A percentile compares a stretch with the other conserved stretches of the same genome.
Evolutionary conservation across 2,113 vertebrate genomes (phyloP).

Genomic region (Pavo muticus): DNA sequence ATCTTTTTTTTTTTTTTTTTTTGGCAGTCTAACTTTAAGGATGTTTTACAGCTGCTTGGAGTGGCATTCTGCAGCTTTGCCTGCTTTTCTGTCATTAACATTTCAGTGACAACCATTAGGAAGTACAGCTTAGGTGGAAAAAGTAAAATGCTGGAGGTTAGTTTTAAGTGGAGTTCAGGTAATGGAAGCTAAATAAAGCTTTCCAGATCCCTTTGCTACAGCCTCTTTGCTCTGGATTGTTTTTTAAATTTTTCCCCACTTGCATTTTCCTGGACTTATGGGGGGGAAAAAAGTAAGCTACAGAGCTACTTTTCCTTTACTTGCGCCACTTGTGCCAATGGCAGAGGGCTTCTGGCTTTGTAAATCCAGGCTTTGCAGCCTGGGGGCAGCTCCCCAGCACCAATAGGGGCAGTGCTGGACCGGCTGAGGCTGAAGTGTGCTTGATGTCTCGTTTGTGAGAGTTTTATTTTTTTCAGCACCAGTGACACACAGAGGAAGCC

Average conservation of each 20-base stretch:
- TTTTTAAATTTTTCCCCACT: background rate
- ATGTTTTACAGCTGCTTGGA: background rate
- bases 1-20: background rate
- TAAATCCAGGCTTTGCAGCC: background rate
- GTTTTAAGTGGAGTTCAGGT: background rate
- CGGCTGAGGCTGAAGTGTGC: fast-evolving
- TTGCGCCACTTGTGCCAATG: background rate
- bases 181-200: background rate
- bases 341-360: background rate
- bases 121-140: background rate
- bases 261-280: background rate
- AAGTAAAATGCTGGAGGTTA: background rate
- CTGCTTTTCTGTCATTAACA: background rate
- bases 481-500: background rate
- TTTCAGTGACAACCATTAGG: background rate
- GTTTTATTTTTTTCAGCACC: background rate
- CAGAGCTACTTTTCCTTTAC: background rate
- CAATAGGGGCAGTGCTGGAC: fast-evolving
- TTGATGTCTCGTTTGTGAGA: background rate
- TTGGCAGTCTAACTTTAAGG: background rate
- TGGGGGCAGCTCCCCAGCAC: background rate
- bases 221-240: background rate
- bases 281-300: background rate
- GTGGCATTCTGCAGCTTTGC: background rate
- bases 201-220: background rate